Percentiles rank a stretch among this genome's conserved stretches.
Evolutionary conservation across 2,888 invertebrate species (phyloP).

Genomic region (Macrosoma leucophasiata): DNA sequence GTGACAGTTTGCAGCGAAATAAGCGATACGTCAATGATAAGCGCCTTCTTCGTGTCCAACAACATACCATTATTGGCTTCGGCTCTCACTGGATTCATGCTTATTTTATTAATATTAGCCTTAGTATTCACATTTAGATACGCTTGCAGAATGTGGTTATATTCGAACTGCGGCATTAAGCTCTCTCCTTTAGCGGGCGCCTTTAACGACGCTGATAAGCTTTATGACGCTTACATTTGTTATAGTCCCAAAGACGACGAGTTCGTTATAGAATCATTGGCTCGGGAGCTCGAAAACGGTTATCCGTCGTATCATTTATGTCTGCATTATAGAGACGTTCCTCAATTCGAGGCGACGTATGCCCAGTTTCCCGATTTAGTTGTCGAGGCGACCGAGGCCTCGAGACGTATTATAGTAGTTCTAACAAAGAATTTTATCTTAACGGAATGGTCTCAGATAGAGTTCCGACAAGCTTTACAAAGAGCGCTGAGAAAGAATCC

Average conservation of each 20-base stretch:
- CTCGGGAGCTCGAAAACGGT: constrained; percentile 89
- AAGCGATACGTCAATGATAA: constrained; percentile 86
- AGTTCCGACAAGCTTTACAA: constrained; percentile 92
- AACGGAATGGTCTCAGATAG: constrained; percentile 94
- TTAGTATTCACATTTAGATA: constrained; percentile 91
- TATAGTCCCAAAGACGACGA: constrained; percentile 95
- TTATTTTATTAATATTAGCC: constrained; percentile 85
- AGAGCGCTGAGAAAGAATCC: constrained; percentile 89
- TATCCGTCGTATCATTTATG: constrained; percentile 87
- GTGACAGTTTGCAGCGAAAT: constrained; percentile 90
- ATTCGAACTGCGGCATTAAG: constrained; percentile 90
- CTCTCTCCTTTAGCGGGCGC: constrained; percentile 82
- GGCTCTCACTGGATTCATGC: constrained; percentile 83
- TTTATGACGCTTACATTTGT: constrained; percentile 95
- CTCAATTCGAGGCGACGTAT: constrained; percentile 81
- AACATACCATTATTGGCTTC: constrained; percentile 89
- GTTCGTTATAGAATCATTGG: constrained; percentile 90
- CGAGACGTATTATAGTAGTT: constrained; percentile 89
- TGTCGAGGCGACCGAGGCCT: constrained; percentile 91
- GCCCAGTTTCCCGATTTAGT: constrained; percentile 84
- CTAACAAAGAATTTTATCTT: constrained; percentile 91
- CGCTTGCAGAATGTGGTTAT: constrained; percentile 91
- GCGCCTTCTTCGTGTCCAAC: constrained; percentile 86
- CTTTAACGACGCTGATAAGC: constrained; percentile 88
- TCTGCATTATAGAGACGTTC: constrained; percentile 91